Evolutionary conservation across 1,140 invertebrate genomes (phyloP).

Genomic region (Helicorthomorpha holstii): DNA sequence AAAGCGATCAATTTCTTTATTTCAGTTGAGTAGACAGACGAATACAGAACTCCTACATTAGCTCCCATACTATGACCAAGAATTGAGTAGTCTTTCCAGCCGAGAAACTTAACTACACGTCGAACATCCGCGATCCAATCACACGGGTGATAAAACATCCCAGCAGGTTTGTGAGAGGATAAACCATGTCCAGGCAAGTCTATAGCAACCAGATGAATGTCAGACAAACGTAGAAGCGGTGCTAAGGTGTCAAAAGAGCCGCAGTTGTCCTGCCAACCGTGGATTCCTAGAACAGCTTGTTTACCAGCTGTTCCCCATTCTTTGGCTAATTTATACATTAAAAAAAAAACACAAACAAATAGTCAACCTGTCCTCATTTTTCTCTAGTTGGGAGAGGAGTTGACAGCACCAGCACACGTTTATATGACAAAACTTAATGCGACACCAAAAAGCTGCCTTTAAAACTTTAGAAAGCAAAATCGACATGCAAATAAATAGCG

Average conservation of each 20-base stretch:
- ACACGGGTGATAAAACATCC: not conserved
- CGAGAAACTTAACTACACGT: not conserved
- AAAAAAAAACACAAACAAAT: no score
- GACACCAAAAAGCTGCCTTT: no score
- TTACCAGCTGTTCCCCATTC: conserved; percentile 39
- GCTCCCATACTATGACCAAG: not conserved
- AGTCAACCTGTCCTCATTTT: no score
- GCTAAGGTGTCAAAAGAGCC: conserved; percentile 52
- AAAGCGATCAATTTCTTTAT: not conserved
- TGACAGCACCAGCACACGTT: no score
- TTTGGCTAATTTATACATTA: no score
- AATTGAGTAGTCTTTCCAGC: not conserved
- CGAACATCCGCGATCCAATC: not conserved
- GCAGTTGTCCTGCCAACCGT: conserved; percentile 76
- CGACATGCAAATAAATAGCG: no score
- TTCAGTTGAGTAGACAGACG: not conserved
- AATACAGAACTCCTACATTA: not conserved
- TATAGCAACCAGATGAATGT: not conserved
- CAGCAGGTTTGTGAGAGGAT: not conserved
- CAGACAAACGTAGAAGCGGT: not conserved
- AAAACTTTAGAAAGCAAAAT: no score
- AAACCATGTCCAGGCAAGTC: not conserved
- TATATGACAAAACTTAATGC: no score
- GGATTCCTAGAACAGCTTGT: conserved; percentile 45
- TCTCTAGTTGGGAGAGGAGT: no score